Evolutionary conservation across 2,888 invertebrate species (phyloP), one percentile per base, ranked within the genome.

Genomic region (Pterostichus madidus): DNA sequence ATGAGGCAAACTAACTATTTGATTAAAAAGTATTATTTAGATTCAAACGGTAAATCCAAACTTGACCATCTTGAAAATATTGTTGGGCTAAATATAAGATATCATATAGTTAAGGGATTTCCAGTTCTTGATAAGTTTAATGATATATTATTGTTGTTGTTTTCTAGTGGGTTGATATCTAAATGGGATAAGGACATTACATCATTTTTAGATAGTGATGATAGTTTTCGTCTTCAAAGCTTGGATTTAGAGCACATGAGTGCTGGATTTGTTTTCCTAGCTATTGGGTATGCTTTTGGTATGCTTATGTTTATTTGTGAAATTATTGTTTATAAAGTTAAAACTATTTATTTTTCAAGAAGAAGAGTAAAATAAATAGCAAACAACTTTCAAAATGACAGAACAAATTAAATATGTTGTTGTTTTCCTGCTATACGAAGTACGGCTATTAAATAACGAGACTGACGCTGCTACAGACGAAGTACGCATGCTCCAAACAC

Each of bases 11-110:
- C 84, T 8, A 84, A 64, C 13, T 86, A 85, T 59, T 35, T 86
- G n/a, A 85, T 80, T 4, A 83, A 83, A 13, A 84, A 83, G 35
- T 84, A 83, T 64, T 86, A 85, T 81, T 77, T 83, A 7, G 80
- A 84, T 78, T 17, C 78, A 10, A 52, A 79, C 31, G 86, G 86
- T 0, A 83, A 79, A 39, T 79, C 80, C 11, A 84, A 68, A 73
- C 49, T 85, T 32, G 1, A 0, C 15, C 46, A n/a, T 15, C 32
- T 68, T 46, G 61, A 31, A 11, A 64, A 64, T 68, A 49, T 46
- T 77, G 31, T 39, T 52, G 5, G 8, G 5, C 10, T 80, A 32
- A 6, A 15, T 61, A 61, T 79, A 17, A 11, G 61, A 17, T 79
- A 15, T 61, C 46, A 79, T 44, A 17, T 17, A 15, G 68, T 71